Percentiles rank a stretch among this genome's conserved stretches.
These are phyloP conservation scores for Apantesis nais DNA, from an alignment of 2,888 invertebrate genomes.

Conservation along the genomic window DNA sequence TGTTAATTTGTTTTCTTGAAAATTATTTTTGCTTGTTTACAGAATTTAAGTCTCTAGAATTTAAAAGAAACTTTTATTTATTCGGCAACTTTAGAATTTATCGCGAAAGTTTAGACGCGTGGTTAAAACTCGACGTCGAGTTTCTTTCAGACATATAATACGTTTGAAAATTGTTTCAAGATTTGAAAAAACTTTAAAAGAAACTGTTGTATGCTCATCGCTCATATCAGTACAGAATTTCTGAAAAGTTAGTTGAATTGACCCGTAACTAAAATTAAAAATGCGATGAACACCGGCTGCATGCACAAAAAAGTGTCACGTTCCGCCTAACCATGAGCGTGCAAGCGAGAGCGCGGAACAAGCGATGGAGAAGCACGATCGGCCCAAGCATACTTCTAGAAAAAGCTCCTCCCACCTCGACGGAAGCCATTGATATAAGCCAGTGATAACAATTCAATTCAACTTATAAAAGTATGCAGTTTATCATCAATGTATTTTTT, in stretches of 20 bases:
- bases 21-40: conserved; percentile 31
- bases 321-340: too few species aligned
- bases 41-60: conserved; percentile 23
- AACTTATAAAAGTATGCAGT: too few species aligned
- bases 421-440: too few species aligned
- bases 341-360: too few species aligned
- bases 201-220: conserved; percentile 23
- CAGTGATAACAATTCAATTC: too few species aligned
- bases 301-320: too few species aligned
- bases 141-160: conserved; percentile 37
- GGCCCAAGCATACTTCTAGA: too few species aligned
- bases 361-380: too few species aligned
- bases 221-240: neutral
- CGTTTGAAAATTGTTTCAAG: conserved; percentile 30
- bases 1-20: conserved; percentile 29
- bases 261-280: neutral
- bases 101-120: conserved; percentile 38
- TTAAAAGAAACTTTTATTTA: conserved; percentile 34
- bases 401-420: too few species aligned
- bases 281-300: too few species aligned
- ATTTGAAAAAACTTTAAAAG: conserved; percentile 16
- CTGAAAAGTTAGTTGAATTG: neutral
- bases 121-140: conserved; percentile 37
- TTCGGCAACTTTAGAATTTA: conserved; percentile 39
- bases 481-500: too few species aligned